Base-by-base conservation (phyloP, 2,888 invertebrate genomes). In the Mythimna ferrago region DNA sequence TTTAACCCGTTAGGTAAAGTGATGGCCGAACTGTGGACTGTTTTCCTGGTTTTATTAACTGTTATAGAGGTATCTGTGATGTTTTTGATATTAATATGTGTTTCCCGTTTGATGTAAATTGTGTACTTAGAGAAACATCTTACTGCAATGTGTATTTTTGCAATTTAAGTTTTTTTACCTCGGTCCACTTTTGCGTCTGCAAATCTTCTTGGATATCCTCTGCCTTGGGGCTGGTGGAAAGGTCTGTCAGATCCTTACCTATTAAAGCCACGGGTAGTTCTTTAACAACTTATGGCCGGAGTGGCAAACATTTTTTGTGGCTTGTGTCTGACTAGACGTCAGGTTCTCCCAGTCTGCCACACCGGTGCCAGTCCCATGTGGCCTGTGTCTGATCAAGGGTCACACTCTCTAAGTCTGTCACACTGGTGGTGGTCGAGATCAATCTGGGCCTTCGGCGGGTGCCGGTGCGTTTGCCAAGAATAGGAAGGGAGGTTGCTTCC, bases 51-150 rank as follows among this genome's bases (percentile, higher is more conserved):
- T 66, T 48, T 90, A 21, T 61, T 90, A 54, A 66, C 83, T 9
- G 21, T 89, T 7, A 53, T 89, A 21, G 89, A 93, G 92, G 93
- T 93, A 93, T 87, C 85, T 62, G 67, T 75, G 44, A 53, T 83
- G 61, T 48, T 90, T 87, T 69, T 61, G 90, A 89, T 82, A 53
- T 51, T 26, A n/a, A n/a, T 11, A n/a, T 70, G 6, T 19, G 21
- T 9, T 14, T 44, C 6, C 1, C 1, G 26, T 2, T 26, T 56
- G 6, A 21, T 54, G 21, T 48, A 7, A 16, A 38, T 65, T 26
- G 6, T 32, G 14, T 57, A 16, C 32, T 32, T 26, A 26, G 26
- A 26, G 26, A 26, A 26, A 26, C 26, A 26, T 26, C 26, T 26
- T 26, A 26, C 26, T 26, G 26, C 26, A 26, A 26, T 26, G 26